phyloP scores from a whole-genome alignment of 64 coral and sea anemone species.

The Astreopora myriophthalma region DNA sequence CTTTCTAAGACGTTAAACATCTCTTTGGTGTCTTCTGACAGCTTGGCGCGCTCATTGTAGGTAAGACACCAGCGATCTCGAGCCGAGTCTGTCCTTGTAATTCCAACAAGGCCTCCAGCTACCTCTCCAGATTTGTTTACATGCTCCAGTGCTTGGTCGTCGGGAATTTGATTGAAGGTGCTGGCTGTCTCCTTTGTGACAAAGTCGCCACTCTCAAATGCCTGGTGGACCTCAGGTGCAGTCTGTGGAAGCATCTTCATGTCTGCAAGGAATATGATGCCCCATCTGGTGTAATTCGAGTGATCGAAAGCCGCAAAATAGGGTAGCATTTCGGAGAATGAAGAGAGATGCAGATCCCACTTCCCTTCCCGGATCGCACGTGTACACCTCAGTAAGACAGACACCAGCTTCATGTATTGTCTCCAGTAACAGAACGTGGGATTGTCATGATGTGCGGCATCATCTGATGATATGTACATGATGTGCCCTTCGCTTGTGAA shows the following conservation, averaged over 20 bases:
- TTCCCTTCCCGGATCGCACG: conserved; percentile 64
- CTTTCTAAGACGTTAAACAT: conserved; percentile 46
- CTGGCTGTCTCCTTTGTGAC: conserved; percentile 61
- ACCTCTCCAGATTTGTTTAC: conserved; percentile 66
- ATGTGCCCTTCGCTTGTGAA: conserved; percentile 18
- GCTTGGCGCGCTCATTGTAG: conserved; percentile 62
- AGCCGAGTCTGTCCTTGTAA: conserved; percentile 60
- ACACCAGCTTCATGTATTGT: conserved; percentile 72
- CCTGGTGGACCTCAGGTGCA: conserved; percentile 52
- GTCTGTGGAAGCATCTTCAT: conserved; percentile 39
- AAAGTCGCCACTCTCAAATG: conserved; percentile 62
- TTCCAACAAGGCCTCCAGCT: conserved; percentile 67
- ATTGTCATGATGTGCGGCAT: conserved; percentile 48
- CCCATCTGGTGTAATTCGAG: conserved; percentile 71
- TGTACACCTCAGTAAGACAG: conserved; percentile 62
- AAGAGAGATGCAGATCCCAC: conserved; percentile 66
- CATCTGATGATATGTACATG: conserved; percentile 19
- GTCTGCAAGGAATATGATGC: conserved; percentile 58
- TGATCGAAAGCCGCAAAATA: conserved; percentile 72
- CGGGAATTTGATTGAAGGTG: conserved; percentile 74
- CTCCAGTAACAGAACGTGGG: conserved; percentile 73
- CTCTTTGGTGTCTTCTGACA: conserved; percentile 70
- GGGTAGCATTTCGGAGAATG: conserved; percentile 76
- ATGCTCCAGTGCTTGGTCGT: conserved; percentile 80
- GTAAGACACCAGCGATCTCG: conserved; percentile 71